Evolutionary conservation across 2,113 vertebrate genomes (phyloP).

Genomic region (Microcebus tavaratra): DNA sequence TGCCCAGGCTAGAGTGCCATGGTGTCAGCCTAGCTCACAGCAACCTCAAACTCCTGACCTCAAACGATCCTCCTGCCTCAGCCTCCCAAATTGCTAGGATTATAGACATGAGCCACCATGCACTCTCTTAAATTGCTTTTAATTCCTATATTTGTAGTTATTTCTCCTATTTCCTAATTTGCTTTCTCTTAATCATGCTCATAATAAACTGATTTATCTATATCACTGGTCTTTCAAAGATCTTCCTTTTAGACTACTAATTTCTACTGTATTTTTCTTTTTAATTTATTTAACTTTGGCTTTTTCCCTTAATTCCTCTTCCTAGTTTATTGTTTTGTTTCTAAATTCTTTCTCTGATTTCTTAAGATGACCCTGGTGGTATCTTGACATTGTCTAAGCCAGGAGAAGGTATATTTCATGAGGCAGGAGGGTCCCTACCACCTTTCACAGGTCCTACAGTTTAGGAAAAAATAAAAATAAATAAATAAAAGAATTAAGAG

Average conservation of each 20-base stretch:
- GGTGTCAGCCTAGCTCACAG: too few relatives aligned
- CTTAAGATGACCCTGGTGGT: background rate
- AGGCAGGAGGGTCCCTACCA: background rate
- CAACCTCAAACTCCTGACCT: too few relatives aligned
- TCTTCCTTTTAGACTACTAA: background rate
- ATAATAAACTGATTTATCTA: background rate
- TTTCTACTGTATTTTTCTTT: background rate
- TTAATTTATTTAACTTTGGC: background rate
- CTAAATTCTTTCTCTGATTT: background rate
- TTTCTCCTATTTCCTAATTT: background rate
- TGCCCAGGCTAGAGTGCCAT: too few relatives aligned
- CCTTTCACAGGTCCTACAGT: background rate
- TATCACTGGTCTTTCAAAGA: background rate
- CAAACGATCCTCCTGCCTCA: too few relatives aligned
- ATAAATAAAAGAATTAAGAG: background rate
- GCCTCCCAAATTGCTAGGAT: too few relatives aligned
- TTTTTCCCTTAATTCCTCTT: background rate
- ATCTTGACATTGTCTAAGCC: background rate
- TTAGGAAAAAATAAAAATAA: background rate
- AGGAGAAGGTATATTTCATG: background rate
- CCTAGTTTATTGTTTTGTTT: conserved; percentile 17
- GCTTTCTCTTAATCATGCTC: background rate
- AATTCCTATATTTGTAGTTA: background rate
- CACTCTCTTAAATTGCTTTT: background rate
- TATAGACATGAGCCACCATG: too few relatives aligned